phyloP scores from a whole-genome alignment of 2,797 vertebrate genomes.

The Serranus cabrilla region DNA sequence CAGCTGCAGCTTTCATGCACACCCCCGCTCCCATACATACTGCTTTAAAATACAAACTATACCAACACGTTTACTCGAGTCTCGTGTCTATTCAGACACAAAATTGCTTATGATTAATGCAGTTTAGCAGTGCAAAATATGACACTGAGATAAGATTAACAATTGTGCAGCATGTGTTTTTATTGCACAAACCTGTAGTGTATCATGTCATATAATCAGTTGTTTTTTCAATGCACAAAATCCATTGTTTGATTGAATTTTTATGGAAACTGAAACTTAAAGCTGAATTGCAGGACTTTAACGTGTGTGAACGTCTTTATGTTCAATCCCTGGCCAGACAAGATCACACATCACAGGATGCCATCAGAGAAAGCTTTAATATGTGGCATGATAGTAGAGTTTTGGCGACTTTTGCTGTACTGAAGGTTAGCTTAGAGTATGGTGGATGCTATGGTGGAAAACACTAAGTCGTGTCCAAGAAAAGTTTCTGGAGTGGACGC shows the following conservation, averaged over 20 bases:
- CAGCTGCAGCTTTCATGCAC: slow-evolving; percentile 18
- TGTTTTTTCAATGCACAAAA: background rate
- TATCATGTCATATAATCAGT: too few species aligned
- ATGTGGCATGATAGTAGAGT: too few species aligned
- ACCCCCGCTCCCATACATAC: background rate
- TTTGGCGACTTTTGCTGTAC: too few species aligned
- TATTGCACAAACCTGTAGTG: background rate
- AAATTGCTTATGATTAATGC: background rate
- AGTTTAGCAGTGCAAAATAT: background rate
- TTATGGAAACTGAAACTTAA: background rate
- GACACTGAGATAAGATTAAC: background rate
- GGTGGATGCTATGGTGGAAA: too few species aligned
- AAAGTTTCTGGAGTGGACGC: too few species aligned
- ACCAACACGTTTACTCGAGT: background rate
- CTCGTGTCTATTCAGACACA: slow-evolving; percentile 3
- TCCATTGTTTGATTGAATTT: background rate
- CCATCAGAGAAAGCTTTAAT: too few species aligned
- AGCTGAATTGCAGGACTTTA: too few species aligned
- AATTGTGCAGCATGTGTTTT: background rate
- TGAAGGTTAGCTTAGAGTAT: too few species aligned
- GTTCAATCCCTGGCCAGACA: too few species aligned
- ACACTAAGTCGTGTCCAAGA: too few species aligned
- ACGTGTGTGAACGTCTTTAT: too few species aligned
- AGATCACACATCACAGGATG: too few species aligned
- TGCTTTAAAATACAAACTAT: background rate